Base-by-base conservation (phyloP, 2,888 invertebrate species). In the Nebria brevicollis region DNA sequence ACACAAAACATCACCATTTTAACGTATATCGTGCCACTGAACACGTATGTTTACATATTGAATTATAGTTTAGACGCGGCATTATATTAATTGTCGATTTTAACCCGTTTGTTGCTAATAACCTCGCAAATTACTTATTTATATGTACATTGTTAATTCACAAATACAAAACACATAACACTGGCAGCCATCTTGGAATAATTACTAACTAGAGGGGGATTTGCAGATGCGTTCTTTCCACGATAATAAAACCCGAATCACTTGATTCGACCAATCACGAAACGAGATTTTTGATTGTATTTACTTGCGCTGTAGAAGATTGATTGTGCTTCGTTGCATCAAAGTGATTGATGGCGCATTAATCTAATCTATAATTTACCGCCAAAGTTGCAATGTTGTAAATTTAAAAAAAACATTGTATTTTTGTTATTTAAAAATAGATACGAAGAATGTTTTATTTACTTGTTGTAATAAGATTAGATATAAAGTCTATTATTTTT, bases 101-200 rank as follows among this genome's bases (percentile, higher is more conserved):
- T 54, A 54, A 54, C 54, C 11, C 54, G 13, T 54, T 54, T 54
- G 54, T 54, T 54, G 54, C 54, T 54, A 54, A 54, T 54, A 54
- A 54, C 54, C 54, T 54, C 54, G 54, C 54, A 54, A 54, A 54
- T 54, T 13, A 54, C 54, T 54, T 54, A 54, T 54, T 54, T 54
- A 8, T 54, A 13, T 8, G 54, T 54, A 54, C 54, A 11, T 54
- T 7, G 54, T 54, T 11, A 54, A 54, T 54, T 8, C 54, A 54
- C 54, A 54, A 54, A 54, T 54, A 54, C 54, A 54, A 54, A 54
- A 54, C 54, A 54, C 54, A 54, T 54, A 54, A 54, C 54, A 54
- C 8, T 2, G 13, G 13, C 54, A 54, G 54, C 54, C 54, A 54
- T 54, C 54, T 54, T 54, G 54, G 13, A 54, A 54, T 54, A 2